A percentile compares a stretch with the other conserved stretches of the same genome.
phyloP scores from a whole-genome alignment of 2,113 vertebrate species.

The Cephalopholis sonnerati region DNA sequence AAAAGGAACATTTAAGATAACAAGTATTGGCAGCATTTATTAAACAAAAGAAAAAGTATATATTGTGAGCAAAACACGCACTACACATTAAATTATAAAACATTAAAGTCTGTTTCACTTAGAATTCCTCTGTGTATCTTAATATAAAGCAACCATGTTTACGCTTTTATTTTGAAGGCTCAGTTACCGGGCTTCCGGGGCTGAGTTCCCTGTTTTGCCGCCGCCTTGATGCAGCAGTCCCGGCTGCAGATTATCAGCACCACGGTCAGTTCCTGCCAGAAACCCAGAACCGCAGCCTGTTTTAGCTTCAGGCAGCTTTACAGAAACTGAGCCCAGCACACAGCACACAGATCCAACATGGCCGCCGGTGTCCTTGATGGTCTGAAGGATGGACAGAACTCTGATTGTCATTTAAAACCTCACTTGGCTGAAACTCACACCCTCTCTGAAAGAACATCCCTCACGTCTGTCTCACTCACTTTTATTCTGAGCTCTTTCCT shows the following conservation, averaged over 20 bases:
- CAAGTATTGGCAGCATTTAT: too few species aligned
- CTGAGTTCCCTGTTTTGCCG: rapidly evolving
- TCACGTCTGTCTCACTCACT: background rate
- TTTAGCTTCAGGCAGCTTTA: constrained; percentile 1
- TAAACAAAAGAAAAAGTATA: background rate
- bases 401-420: constrained; percentile 7
- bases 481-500: background rate
- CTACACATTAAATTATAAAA: too few species aligned
- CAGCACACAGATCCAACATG: constrained; percentile 47
- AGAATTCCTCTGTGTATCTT: background rate
- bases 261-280: constrained; percentile 66
- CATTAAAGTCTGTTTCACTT: background rate
- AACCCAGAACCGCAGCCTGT: constrained; percentile 17
- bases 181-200: background rate
- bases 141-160: too few species aligned
- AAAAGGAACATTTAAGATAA: background rate
- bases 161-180: constrained; percentile 54
- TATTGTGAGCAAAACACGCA: too few species aligned
- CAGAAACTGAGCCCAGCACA: constrained; percentile 3
- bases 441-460: background rate
- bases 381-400: background rate
- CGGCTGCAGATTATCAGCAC: constrained; percentile 69
- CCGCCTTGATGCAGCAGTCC: constrained; percentile 3
- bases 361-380: constrained; percentile 39
- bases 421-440: background rate